Evolutionary conservation across 2,113 vertebrate species (phyloP).

Genomic region (Protomyctophum bolini): DNA sequence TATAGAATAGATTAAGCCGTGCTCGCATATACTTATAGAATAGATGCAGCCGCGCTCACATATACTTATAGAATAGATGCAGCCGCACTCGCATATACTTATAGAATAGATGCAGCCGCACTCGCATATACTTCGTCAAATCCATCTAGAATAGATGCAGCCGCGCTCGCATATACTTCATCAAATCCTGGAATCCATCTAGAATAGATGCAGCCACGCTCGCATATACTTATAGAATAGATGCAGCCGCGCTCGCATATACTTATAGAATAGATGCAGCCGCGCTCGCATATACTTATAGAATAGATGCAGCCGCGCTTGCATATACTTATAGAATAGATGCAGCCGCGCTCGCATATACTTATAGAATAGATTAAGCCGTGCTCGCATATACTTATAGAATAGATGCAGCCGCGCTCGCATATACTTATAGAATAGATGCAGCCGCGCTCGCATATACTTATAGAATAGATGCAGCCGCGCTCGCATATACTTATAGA

Average conservation of each 20-base stretch:
- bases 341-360: conserved; percentile 41
- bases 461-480: conserved; percentile 32
- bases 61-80: conserved; percentile 32
- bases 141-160: conserved; percentile 32
- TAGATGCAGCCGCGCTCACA: conserved; percentile 39
- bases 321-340: conserved; percentile 32
- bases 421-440: conserved; percentile 35
- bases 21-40: conserved; percentile 38
- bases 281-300: conserved; percentile 41
- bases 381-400: conserved; percentile 38
- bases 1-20: conserved; percentile 31
- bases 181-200: no score
- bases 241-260: conserved; percentile 41
- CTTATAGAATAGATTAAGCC: conserved; percentile 33
- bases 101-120: conserved; percentile 33
- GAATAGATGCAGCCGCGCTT: conserved; percentile 35
- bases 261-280: conserved; percentile 31
- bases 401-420: conserved; percentile 36
- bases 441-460: conserved; percentile 39
- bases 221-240: conserved; percentile 30
- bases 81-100: conserved; percentile 39
- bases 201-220: conserved; percentile 34
- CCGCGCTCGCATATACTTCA: conserved; percentile 40
- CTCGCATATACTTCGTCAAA: no score
- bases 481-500: conserved; percentile 40